Evolutionary conservation across 2,113 vertebrate species (phyloP), one percentile per base, ranked within the genome.

Genomic region (Cyprinodon tularosa): DNA sequence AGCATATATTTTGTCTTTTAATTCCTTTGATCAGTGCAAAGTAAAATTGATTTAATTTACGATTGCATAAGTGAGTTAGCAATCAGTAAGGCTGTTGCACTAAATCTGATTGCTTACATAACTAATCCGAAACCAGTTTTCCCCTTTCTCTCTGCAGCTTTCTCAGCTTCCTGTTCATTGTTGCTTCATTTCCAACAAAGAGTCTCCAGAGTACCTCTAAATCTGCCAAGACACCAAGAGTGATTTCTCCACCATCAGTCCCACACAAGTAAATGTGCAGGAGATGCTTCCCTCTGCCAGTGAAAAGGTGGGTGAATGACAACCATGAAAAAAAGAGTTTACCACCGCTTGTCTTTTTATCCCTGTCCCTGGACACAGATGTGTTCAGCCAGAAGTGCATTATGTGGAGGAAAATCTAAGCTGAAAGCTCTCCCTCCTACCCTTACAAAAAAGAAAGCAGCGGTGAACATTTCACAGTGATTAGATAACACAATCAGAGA

Each of bases 51-150:
- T 76, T 74, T 70, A 1, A 59, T 71, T 80, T 40, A 12, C 29
- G 12, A 22, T 81, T 85, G 45, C 69, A 67, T 87, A 86, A 84
- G 62, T 62, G 66, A 50, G 50, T 63, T 57, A 74, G 69, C 48
- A 50, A 50, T 20, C 48, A 50, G 48, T 15, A 50, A 76, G 63
- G 77, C 69, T 76, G 45, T 81, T 80, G 81, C 67, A 69, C 59
- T 65, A 72, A 69, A 75, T 89, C 73, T 77, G 81, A 92, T 77
- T 80, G 76, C 84, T 90, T 82, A 88, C 90, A 84, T 87, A 90
- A 90, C 84, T 87, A 82, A 89, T 85, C 84, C 68, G 72, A 68
- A 79, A 57, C n/a, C 50, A 66, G 40, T 71, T 84, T 78, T 76
- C 57, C 45, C 17, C 68, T 62, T 75, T 60, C 50, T 57, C 20